A percentile compares a stretch with the other conserved stretches of the same genome.
Conservation (phyloP, 2,888 invertebrate genomes). For the Atrina japonica region DNA sequence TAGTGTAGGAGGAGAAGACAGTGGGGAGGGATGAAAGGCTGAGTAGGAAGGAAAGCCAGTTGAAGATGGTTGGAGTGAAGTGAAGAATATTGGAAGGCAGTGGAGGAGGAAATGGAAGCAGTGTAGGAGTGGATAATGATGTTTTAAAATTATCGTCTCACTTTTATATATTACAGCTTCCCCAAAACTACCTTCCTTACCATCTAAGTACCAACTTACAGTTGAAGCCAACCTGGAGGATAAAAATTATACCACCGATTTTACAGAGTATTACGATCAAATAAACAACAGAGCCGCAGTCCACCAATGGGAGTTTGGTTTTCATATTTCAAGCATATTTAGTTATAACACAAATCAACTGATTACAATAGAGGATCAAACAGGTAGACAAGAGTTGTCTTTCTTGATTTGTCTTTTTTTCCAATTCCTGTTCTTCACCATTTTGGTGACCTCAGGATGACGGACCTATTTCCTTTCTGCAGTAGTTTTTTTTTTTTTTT, state of each 20-base stretch:
- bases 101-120: too few relatives aligned
- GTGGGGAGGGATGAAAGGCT: too few relatives aligned
- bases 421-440: too few relatives aligned
- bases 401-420: background rate
- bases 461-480: too few relatives aligned
- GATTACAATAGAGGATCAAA: slow-evolving; percentile 45
- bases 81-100: too few relatives aligned
- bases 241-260: slow-evolving; percentile 53
- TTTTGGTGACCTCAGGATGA: too few relatives aligned
- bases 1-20: too few relatives aligned
- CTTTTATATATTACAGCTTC: slow-evolving; percentile 3
- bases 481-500: too few relatives aligned
- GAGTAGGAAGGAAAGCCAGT: too few relatives aligned
- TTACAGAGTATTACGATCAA: slow-evolving; percentile 50
- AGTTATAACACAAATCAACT: slow-evolving; percentile 52
- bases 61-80: too few relatives aligned
- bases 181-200: slow-evolving; percentile 41
- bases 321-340: slow-evolving; percentile 46
- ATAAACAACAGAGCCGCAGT: slow-evolving; percentile 43
- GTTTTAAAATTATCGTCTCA: too few relatives aligned
- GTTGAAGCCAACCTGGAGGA: slow-evolving; percentile 60
- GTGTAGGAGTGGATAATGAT: too few relatives aligned
- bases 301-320: slow-evolving; percentile 42
- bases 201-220: slow-evolving; percentile 48
- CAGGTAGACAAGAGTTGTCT: slow-evolving; percentile 41